Evolutionary conservation across 2,113 vertebrate genomes (phyloP).

Genomic region (Suricata suricatta): DNA sequence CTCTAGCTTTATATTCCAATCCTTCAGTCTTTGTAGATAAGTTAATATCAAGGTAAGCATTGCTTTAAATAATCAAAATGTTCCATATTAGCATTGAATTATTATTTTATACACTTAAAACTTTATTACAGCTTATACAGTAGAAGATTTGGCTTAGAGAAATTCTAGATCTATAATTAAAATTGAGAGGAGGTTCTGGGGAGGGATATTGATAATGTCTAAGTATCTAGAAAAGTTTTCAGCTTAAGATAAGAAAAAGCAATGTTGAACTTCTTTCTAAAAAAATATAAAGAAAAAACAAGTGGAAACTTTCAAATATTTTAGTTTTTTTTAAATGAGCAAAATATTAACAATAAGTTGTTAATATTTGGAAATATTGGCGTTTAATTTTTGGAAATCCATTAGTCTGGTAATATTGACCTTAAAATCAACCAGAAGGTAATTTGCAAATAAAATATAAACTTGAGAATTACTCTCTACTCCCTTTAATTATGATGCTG

Average conservation of each 20-base stretch:
- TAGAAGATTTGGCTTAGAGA: background rate
- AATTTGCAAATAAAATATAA: background rate
- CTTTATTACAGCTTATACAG: background rate
- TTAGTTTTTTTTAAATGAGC: constrained; percentile 17
- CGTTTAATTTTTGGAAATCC: constrained; percentile 22
- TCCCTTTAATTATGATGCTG: background rate
- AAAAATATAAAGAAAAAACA: constrained; percentile 33
- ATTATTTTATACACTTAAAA: constrained; percentile 6
- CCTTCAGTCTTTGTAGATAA: constrained; percentile 92
- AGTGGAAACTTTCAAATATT: background rate
- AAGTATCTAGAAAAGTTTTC: constrained; percentile 7
- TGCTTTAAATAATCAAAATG: background rate
- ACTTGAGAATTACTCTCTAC: background rate
- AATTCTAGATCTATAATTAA: background rate
- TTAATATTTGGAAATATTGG: background rate
- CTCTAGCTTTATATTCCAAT: constrained; percentile 93
- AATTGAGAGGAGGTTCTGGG: background rate
- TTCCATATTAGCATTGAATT: background rate
- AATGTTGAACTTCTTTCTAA: background rate
- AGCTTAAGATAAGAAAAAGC: constrained; percentile 3
- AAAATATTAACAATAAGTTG: background rate
- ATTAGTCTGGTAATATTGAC: background rate
- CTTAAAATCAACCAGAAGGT: constrained; percentile 1
- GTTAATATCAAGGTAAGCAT: constrained; percentile 90
- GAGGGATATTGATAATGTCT: background rate